phyloP scores from a whole-genome alignment of 2,113 vertebrate genomes.

The Nothobranchius furzeri region DNA sequence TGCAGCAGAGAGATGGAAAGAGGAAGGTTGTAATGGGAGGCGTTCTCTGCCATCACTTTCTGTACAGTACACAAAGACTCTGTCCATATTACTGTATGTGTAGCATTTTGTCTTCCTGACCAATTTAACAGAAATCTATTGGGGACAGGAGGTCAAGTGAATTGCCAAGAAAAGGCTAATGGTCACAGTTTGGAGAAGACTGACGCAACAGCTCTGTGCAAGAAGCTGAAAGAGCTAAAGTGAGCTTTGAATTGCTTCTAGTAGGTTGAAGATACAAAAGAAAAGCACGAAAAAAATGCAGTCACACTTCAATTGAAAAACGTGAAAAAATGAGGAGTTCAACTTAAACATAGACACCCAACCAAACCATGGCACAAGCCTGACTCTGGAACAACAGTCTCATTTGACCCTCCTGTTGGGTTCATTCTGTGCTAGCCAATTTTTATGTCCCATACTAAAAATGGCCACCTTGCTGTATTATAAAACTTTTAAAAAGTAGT shows the following conservation, averaged over 20 bases:
- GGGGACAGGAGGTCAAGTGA: constrained; percentile 44
- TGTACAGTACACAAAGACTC: constrained; percentile 39
- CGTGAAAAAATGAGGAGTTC: too few species aligned
- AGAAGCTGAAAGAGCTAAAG: not conserved
- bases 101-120: constrained; percentile 31
- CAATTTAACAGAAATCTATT: constrained; percentile 47
- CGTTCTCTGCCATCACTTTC: constrained; percentile 40
- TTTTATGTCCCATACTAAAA: too few species aligned
- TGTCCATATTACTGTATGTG: constrained; percentile 11
- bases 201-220: not conserved
- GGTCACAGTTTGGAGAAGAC: constrained; percentile 20
- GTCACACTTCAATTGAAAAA: too few species aligned
- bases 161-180: constrained; percentile 30
- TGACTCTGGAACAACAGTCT: too few species aligned
- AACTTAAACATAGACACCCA: too few species aligned
- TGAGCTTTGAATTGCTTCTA: not conserved
- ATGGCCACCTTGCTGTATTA: too few species aligned
- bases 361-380: too few species aligned
- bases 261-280: not conserved
- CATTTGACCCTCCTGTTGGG: too few species aligned
- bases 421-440: too few species aligned
- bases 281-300: too few species aligned
- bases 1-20: constrained; percentile 34
- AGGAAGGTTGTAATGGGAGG: constrained; percentile 39
- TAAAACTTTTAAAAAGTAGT: too few species aligned